A percentile compares a stretch with the other conserved stretches of the same genome.
These are phyloP conservation scores for Thyatira batis DNA, from an alignment of 2,888 invertebrate species.

Conservation along the genomic window DNA sequence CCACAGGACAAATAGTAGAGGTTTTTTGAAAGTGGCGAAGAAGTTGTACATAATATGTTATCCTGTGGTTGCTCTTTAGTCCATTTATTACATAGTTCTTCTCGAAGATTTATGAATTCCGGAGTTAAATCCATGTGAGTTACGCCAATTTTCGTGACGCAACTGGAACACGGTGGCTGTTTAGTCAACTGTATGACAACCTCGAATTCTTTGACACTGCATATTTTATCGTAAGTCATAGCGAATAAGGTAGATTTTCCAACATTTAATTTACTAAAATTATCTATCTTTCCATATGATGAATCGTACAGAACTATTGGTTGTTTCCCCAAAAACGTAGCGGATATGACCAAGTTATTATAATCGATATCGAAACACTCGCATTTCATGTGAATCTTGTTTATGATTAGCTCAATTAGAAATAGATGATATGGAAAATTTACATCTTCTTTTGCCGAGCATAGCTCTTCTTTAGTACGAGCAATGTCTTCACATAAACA, in stretches of 20 bases:
- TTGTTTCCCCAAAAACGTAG: slow-evolving; percentile 66
- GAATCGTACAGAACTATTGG: slow-evolving; percentile 69
- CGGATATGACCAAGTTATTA: slow-evolving; percentile 70
- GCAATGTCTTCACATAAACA: slow-evolving; percentile 60
- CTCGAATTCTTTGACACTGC: slow-evolving; percentile 61
- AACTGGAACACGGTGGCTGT: slow-evolving; percentile 69
- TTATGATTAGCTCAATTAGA: slow-evolving; percentile 70
- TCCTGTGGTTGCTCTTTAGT: slow-evolving; percentile 62
- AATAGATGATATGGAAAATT: slow-evolving; percentile 74
- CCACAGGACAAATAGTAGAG: slow-evolving; percentile 68
- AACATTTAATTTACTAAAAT: slow-evolving; percentile 62
- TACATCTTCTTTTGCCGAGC: slow-evolving; percentile 41
- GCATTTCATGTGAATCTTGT: slow-evolving; percentile 77
- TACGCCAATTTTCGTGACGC: slow-evolving; percentile 68
- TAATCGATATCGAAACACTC: slow-evolving; percentile 73
- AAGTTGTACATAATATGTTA: slow-evolving; percentile 68
- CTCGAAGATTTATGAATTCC: slow-evolving; percentile 58
- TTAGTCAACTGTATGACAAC: slow-evolving; percentile 62
- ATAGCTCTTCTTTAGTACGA: slow-evolving; percentile 56
- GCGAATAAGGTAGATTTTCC: slow-evolving; percentile 74
- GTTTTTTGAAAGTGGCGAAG: slow-evolving; percentile 65
- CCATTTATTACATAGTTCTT: slow-evolving; percentile 72
- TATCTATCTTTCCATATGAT: slow-evolving; percentile 63
- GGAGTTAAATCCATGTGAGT: slow-evolving; percentile 65
- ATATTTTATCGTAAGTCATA: slow-evolving; percentile 77